These are phyloP conservation scores for Myotis findleyi DNA, from an alignment of 2,797 vertebrate genomes.

Conservation along the genomic window DNA sequence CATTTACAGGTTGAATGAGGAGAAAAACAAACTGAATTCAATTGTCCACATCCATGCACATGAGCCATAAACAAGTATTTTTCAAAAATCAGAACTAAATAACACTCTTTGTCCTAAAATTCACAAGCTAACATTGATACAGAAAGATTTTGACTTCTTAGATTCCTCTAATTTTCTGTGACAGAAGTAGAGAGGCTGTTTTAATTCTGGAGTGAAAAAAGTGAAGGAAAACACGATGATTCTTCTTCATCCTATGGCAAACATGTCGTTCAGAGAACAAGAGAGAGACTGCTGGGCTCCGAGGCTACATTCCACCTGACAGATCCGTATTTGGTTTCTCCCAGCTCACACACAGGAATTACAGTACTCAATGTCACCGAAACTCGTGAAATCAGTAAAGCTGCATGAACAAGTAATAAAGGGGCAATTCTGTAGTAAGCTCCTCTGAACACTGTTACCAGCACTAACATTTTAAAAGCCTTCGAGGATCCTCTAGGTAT, in stretches of 20 bases:
- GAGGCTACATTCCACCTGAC: neutral
- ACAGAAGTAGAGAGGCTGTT: neutral
- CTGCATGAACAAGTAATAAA: neutral
- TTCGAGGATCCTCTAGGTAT: neutral
- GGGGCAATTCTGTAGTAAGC: neutral
- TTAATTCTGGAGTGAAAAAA: constrained; percentile 44
- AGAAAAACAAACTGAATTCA: neutral
- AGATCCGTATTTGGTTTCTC: neutral
- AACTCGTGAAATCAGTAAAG: neutral
- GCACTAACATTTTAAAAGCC: constrained; percentile 17
- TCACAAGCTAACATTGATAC: neutral
- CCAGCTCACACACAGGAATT: neutral
- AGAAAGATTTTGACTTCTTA: constrained; percentile 2
- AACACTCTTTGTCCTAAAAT: neutral
- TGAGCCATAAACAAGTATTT: neutral
- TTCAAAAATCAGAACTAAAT: neutral
- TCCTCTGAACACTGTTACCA: neutral
- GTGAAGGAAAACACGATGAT: neutral
- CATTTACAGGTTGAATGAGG: neutral
- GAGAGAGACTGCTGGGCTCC: neutral
- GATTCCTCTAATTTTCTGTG: neutral
- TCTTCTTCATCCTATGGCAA: neutral
- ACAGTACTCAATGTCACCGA: neutral
- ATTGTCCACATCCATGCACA: neutral
- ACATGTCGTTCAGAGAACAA: neutral